Evolutionary conservation across 2,797 vertebrate species (phyloP), one percentile per base, ranked within the genome.

Genomic region (Cossypha heuglini): DNA sequence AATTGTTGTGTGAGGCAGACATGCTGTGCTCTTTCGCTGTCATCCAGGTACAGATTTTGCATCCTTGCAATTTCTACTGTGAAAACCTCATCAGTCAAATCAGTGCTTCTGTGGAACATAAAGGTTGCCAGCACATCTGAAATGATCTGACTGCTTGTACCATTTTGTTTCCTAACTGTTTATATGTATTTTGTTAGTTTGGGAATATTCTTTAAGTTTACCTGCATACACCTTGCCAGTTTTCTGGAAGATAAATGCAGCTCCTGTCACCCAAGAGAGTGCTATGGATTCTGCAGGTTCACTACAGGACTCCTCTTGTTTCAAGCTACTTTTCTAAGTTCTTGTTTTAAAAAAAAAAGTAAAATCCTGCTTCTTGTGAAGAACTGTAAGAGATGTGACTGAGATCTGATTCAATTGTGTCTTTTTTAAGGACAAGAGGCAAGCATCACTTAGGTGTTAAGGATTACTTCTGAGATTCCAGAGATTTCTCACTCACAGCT

Each of bases 391-490:
- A 77, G 42, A 22, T 42, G 31, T 74, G 37, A 26, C 37, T 46
- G 51, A 49, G 20, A 21, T n/a, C 22, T 78, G 38, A 5, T 29
- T 85, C 35, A 35, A 0, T 24, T 2, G 1, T 2, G 1, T 15
- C 16, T 57, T 42, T 69, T 28, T 26, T 35, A 14, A 43, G 49
- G 40, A 46, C 1, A 8, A 42, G 66, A 71, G 45, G 69, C 52
- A 61, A 12, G 25, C 26, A 38, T 48, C 35, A 8, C n/a, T 49
- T 31, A 0, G 1, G 10, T 38, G 26, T 49, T 52, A 37, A 54
- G 40, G 43, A 43, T 74, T 22, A 24, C 9, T 78, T 81, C 19
- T 75, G 54, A 78, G 24, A 20, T 90, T 40, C 43, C 5, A 2
- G 49, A 61, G 46, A 28, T 35, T 28, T 58, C 62, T 84, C 24